Base-by-base conservation (phyloP, 2,888 invertebrate species). In the Hirudinaria manillensis region DNA sequence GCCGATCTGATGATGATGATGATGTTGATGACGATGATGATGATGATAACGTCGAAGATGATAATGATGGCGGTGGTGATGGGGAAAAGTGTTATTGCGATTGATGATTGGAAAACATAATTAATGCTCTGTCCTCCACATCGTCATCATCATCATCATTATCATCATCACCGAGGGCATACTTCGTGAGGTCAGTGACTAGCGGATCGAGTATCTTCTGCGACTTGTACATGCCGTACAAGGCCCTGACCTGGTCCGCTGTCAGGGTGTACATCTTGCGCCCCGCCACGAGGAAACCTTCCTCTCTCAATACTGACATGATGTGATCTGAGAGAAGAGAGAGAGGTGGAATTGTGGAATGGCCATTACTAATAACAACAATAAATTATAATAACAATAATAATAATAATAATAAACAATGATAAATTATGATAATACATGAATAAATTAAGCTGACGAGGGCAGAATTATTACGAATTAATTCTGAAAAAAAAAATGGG, bases 271-370 rank as follows among this genome's bases (percentile, higher is more conserved):
- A 32, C 38, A 56, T 32, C 65, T 73, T 73, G 32, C 38, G 56
- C 36, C 56, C 73, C 19, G 73, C 73, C 55, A 65, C 55, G 24
- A 73, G 27, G 65, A 65, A 73, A 38, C 73, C 65, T 24, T 73
- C 73, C 16, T 73, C 73, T 38, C 56, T 56, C 32, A 73, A 16
- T 0, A 21, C 32, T n/a, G n/a, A 24, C 65, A 73, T 73, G 19
- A 73, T 65, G n/a, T 73, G 73, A 32, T 61, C 73, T 73, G 73
- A 27, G 67, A 24, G n/a, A 24, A 24, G n/a, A 65, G 24, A 10
- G 21, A 27, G 66, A 68, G 21, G 68, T n/a, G n/a, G 16, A n/a
- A 27, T 34, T 13, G 32, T n/a, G 29, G 34, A 68, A 32, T 29
- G n/a, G 21, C 32, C n/a, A n/a, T n/a, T n/a, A n/a, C 13, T 6